Base-by-base conservation (phyloP, 2,797 vertebrate species). In the Sternotherus odoratus region DNA sequence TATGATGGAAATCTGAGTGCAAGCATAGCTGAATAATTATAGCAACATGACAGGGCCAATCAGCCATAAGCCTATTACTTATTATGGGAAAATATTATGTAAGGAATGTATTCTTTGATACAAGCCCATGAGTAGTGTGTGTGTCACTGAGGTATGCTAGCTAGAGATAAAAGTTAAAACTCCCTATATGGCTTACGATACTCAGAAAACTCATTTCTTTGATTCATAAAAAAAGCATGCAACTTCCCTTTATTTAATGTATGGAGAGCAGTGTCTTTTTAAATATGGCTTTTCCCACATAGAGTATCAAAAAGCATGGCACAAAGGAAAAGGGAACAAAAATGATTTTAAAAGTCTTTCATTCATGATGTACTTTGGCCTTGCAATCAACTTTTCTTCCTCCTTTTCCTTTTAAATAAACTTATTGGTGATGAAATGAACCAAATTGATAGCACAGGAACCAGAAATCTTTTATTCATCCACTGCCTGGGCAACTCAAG, bases 371-470 rank as follows among this genome's bases (percentile, higher is more conserved):
- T 4, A 87, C 83, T 49, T 3, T 46, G n/a, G 28, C 16, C 36
- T 46, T 77, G 0, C 8, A 66, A 8, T 69, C 77, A 60, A 19
- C 4, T 16, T 77, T 8, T 86, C 72, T 79, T 78, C 36, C 3
- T 60, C 4, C 2, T 79, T 91, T 83, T 78, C 75, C 13, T 86
- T 86, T 91, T n/a, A 49, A 94, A 80, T 49, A 33, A 5, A 60
- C 87, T 81, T 93, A 54, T 77, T 86, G 33, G 4, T 87, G 74
- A 81, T 79, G 36, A 92, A 93, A 91, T 88, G 33, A 88, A 78
- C 30, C 50, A 77, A 12, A 72, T 10, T 1, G 12, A 46, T 15
- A 81, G 50, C 83, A 84, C 16, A 88, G 77, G 87, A 94, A 78
- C 48, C 63, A 5, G 43, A 91, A 69, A 26, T 91, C 53, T 1